phyloP scores from a whole-genome alignment of 2,888 invertebrate species.

The Glomeris marginata region DNA sequence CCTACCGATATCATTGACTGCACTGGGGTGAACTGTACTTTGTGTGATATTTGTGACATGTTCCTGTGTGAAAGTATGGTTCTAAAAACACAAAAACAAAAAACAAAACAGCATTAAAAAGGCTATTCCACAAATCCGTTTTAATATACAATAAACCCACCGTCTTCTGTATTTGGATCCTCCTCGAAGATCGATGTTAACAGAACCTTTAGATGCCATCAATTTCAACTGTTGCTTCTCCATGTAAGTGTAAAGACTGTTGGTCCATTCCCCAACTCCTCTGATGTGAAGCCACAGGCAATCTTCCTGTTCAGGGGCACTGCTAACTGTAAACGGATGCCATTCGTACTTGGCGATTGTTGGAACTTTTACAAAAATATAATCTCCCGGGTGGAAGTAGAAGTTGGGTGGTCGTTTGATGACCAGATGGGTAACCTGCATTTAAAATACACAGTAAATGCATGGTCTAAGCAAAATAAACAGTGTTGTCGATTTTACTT shows the following conservation, averaged over 20 bases:
- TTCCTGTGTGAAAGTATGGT: no score
- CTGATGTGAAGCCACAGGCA: slow-evolving; percentile 87
- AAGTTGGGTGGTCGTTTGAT: slow-evolving; percentile 74
- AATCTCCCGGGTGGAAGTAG: slow-evolving; percentile 82
- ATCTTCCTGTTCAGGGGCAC: slow-evolving; percentile 85
- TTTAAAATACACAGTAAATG: background rate
- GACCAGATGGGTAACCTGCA: slow-evolving; percentile 58
- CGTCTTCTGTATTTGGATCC: no score
- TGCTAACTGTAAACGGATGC: slow-evolving; percentile 95
- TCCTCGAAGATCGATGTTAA: background rate
- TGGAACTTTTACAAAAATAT: slow-evolving; percentile 83
- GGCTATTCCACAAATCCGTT: no score
- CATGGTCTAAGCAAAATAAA: background rate
- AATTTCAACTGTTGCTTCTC: slow-evolving; percentile 49
- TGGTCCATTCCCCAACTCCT: slow-evolving; percentile 89
- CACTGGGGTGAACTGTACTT: no score
- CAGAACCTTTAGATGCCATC: background rate
- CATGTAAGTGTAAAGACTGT: slow-evolving; percentile 67
- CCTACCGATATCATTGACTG: no score
- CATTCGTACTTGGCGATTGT: slow-evolving; percentile 84
- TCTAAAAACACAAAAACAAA: no score
- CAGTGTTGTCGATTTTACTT: slow-evolving; percentile 37
- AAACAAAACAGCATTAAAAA: no score
- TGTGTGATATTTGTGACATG: no score
- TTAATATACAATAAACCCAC: no score